Evolutionary conservation across 1,140 invertebrate genomes (phyloP).

Genomic region (Ceratina japonica): DNA sequence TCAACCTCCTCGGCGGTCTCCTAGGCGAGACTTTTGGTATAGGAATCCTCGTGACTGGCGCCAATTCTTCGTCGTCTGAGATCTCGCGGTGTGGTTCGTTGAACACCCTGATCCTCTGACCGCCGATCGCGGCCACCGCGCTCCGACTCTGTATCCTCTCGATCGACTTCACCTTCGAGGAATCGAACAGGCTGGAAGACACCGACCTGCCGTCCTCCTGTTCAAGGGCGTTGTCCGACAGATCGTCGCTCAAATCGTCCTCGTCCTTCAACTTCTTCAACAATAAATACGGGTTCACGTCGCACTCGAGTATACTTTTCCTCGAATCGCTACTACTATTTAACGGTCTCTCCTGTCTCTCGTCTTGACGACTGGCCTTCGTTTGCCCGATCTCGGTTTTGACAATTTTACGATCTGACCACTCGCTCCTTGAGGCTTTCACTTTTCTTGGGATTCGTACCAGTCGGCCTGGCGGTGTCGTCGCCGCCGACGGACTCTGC

Average conservation of each 20-base stretch:
- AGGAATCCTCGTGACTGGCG: constrained; percentile 71
- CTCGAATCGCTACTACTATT: constrained; percentile 66
- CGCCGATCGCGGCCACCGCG: constrained; percentile 76
- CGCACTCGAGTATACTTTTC: constrained; percentile 89
- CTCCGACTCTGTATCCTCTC: constrained; percentile 73
- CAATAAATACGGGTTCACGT: constrained; percentile 92
- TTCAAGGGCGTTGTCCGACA: constrained; percentile 80
- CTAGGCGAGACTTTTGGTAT: constrained; percentile 78
- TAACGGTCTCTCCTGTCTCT: constrained; percentile 38
- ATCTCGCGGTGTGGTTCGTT: constrained; percentile 71
- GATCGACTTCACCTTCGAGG: constrained; percentile 76
- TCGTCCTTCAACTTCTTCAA: constrained; percentile 80
- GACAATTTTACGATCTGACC: neutral
- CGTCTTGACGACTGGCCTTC: constrained; percentile 27
- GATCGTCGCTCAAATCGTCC: constrained; percentile 77
- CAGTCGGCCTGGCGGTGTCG: constrained; percentile 8
- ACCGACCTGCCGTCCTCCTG: constrained; percentile 63
- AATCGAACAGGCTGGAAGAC: constrained; percentile 64
- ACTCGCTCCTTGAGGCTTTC: constrained; percentile 24
- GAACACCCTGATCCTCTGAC: constrained; percentile 77
- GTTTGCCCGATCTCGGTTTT: constrained; percentile 23
- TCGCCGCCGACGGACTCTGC: constrained; percentile 20
- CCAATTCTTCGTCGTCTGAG: constrained; percentile 67
- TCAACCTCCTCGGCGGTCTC: constrained; percentile 74
- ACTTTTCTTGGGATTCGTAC: constrained; percentile 25